Evolutionary conservation across 2,888 invertebrate genomes (phyloP).

Genomic region (Apotomis turbidana): DNA sequence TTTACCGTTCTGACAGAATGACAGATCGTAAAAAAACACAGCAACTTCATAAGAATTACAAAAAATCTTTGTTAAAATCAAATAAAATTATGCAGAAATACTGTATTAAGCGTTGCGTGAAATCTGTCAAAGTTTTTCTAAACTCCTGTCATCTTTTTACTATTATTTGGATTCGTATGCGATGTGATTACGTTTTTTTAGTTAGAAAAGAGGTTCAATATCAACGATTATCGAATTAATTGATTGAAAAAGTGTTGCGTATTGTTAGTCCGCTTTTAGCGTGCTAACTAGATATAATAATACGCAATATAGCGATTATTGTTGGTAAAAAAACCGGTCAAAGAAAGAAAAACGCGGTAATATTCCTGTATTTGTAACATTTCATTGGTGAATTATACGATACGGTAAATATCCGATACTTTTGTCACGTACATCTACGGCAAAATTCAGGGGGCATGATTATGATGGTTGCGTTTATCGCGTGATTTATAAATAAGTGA

Average conservation of each 20-base stretch:
- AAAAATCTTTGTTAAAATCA: not conserved
- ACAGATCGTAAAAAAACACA: constrained; percentile 1
- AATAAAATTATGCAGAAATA: not conserved
- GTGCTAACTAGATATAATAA: constrained; percentile 4
- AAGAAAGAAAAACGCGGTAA: not conserved
- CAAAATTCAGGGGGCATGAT: too few species aligned
- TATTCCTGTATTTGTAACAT: not conserved
- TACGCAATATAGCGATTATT: not conserved
- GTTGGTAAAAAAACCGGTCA: not conserved
- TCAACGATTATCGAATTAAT: constrained; percentile 3
- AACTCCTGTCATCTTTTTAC: not conserved
- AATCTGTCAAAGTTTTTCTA: constrained; percentile 10
- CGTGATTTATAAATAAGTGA: too few species aligned
- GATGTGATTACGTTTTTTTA: not conserved
- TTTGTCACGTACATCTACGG: too few species aligned
- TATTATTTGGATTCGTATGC: not conserved
- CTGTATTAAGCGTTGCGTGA: constrained; percentile 8
- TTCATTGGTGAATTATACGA: not conserved
- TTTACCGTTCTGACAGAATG: constrained; percentile 12
- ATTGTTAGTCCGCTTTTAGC: constrained; percentile 2
- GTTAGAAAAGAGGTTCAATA: not conserved
- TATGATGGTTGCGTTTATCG: too few species aligned
- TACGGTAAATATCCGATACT: too few species aligned
- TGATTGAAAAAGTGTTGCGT: constrained; percentile 8
- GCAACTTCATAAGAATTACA: constrained; percentile 1